Base-by-base conservation (phyloP, 1,140 invertebrate species). In the Diorhabda carinulata region DNA sequence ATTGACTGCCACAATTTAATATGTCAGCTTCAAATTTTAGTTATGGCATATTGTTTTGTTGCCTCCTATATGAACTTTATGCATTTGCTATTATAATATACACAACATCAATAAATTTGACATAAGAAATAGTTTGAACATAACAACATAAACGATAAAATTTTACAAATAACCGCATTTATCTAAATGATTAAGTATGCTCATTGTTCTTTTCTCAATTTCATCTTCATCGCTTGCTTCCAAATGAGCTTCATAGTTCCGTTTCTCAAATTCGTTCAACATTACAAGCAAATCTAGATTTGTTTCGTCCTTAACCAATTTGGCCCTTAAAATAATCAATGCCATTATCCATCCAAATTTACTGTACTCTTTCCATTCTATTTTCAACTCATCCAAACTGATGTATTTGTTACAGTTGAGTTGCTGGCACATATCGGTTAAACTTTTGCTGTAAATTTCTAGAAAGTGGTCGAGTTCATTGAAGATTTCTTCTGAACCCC, bases 371-470 rank as follows among this genome's bases (percentile, higher is more conserved):
- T 74, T 79, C 74, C 82, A 73, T 41, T 85, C 81, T 8, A 79
- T 65, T 43, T 72, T 70, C 9, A 76, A 86, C 44, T 81, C 76
- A 5, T 69, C 59, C 10, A 73, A 74, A 1, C 86, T 83, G 74
- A 84, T 84, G 4, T 85, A 67, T 42, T 83, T 73, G 2, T 84
- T 74, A 57, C 73, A 82, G 72, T 82, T 74, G 74, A 81, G 80
- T 76, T 82, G 70, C 5, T 66, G 68, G 10, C 82, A 66, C 2
- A 77, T 81, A 8, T 76, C 75, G 0, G 71, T 73, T 58, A 88
- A 77, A 56, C 83, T 82, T 9, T 79, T 70, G 68, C 87, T 82
- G 78, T 89, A 89, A 5, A 85, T 73, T 56, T 86, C 69, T 2
- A 89, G 58, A 9, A 87, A 76, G 43, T 80, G 59, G 6, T 84